phyloP scores from a whole-genome alignment of 2,113 vertebrate species.

The Fukomys damarensis region DNA sequence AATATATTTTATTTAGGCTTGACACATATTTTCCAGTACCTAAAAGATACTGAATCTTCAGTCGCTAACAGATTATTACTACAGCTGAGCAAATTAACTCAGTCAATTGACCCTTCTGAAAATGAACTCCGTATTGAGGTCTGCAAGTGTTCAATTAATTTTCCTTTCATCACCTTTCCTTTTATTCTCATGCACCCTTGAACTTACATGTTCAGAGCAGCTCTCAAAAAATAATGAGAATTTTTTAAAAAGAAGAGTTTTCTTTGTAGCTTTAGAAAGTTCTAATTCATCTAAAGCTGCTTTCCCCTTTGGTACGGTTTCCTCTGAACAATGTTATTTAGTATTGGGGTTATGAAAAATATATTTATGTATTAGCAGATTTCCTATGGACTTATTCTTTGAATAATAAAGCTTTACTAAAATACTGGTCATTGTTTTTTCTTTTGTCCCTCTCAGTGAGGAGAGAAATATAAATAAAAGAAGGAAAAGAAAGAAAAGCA shows the following conservation, averaged over 20 bases:
- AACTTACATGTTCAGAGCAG: neutral
- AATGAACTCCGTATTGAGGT: slow-evolving; percentile 58
- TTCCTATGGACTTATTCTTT: neutral
- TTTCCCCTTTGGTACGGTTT: neutral
- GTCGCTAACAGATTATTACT: slow-evolving; percentile 52
- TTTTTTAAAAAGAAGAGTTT: neutral
- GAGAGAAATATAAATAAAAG: neutral
- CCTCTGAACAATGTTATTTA: neutral
- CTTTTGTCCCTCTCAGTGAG: neutral
- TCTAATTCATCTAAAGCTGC: neutral
- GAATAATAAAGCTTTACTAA: neutral
- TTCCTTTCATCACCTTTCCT: slow-evolving; percentile 61
- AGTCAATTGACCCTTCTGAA: slow-evolving; percentile 66
- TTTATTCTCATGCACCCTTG: slow-evolving; percentile 49
- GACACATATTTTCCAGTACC: neutral
- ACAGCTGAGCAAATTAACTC: slow-evolving; percentile 64
- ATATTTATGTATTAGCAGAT: neutral
- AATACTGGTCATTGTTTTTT: neutral
- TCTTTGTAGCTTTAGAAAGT: neutral
- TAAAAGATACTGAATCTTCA: slow-evolving; percentile 53
- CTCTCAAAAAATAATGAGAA: slow-evolving; percentile 6
- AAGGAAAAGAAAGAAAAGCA: no score
- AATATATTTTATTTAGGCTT: slow-evolving; percentile 21
- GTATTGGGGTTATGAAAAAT: neutral
- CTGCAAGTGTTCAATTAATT: slow-evolving; percentile 69